These are phyloP conservation scores for Drosophila cracens DNA, from an alignment of 2,888 invertebrate species.

Conservation along the genomic window DNA sequence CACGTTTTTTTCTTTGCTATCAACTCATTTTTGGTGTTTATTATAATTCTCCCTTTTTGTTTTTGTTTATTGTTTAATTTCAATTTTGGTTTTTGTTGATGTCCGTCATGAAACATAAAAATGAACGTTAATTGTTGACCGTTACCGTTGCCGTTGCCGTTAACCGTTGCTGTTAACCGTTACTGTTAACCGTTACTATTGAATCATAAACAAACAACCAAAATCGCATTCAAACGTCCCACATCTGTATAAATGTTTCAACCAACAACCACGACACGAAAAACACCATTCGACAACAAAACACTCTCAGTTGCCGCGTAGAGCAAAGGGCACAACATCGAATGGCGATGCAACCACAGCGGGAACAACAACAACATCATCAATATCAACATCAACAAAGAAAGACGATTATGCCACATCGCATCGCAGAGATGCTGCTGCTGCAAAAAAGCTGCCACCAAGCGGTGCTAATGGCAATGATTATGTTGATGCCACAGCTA, in stretches of 20 bases:
- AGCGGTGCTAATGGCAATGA: constrained; percentile 49
- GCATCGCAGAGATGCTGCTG: constrained; percentile 42
- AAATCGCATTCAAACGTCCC: constrained; percentile 39
- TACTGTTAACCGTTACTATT: constrained; percentile 49
- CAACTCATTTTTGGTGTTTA: constrained; percentile 18
- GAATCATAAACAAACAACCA: constrained; percentile 44
- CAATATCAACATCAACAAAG: constrained; percentile 19
- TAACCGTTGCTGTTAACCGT: constrained; percentile 36
- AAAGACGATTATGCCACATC: constrained; percentile 60
- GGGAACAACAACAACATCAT: constrained; percentile 29
- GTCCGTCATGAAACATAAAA: constrained; percentile 40
- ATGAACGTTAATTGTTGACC: constrained; percentile 29
- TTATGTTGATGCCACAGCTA: constrained; percentile 41
- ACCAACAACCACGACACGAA: constrained; percentile 39
- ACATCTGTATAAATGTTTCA: constrained; percentile 59
- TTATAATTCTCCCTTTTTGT: constrained; percentile 17
- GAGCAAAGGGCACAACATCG: constrained; percentile 43
- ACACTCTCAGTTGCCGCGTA: constrained; percentile 64
- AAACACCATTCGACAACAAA: constrained; percentile 51
- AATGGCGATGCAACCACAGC: constrained; percentile 38
- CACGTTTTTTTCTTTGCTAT: background rate
- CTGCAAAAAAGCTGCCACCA: constrained; percentile 62
- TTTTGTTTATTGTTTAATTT: constrained; percentile 37
- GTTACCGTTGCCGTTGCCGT: constrained; percentile 28
- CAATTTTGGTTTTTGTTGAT: constrained; percentile 45